A percentile compares a stretch with the other conserved stretches of the same genome.
Evolutionary conservation across 2,888 invertebrate genomes (phyloP).

Genomic region (Adela reaumurella): DNA sequence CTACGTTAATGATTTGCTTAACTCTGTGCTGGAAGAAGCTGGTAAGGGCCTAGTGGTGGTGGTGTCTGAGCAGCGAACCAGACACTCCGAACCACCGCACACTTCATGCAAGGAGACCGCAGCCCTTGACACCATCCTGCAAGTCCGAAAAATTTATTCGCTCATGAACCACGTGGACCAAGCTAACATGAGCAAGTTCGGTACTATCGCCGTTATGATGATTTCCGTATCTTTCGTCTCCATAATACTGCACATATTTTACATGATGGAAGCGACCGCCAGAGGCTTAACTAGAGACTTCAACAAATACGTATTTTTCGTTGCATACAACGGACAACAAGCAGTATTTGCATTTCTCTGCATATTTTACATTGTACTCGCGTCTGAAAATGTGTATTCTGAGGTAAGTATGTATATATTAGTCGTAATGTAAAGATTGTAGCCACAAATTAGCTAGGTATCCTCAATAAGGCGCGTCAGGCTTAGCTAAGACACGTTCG

Average conservation of each 20-base stretch:
- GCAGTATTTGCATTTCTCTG: slow-evolving; percentile 21
- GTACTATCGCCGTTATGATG: slow-evolving; percentile 22
- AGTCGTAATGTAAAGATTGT: no score
- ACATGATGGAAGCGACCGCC: slow-evolving; percentile 40
- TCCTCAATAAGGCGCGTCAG: no score
- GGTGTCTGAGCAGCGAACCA: neutral
- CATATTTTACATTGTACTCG: slow-evolving; percentile 21
- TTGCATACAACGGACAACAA: slow-evolving; percentile 30
- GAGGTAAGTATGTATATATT: neutral
- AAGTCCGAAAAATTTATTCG: neutral
- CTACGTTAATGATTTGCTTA: neutral
- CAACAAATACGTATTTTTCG: slow-evolving; percentile 23
- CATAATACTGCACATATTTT: slow-evolving; percentile 29
- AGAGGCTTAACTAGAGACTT: slow-evolving; percentile 27
- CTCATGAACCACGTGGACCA: slow-evolving; percentile 8
- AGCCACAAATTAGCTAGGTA: no score
- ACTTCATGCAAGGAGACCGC: neutral
- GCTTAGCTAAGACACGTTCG: no score
- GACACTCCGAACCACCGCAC: neutral
- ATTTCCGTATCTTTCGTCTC: slow-evolving; percentile 19
- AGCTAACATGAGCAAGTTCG: slow-evolving; percentile 19
- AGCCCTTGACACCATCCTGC: neutral
- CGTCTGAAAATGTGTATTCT: slow-evolving; percentile 16
- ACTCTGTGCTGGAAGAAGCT: neutral
- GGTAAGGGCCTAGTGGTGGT: neutral